Evolutionary conservation across 2,888 invertebrate species (phyloP), one percentile per base, ranked within the genome.

Genomic region (Labia minor): DNA sequence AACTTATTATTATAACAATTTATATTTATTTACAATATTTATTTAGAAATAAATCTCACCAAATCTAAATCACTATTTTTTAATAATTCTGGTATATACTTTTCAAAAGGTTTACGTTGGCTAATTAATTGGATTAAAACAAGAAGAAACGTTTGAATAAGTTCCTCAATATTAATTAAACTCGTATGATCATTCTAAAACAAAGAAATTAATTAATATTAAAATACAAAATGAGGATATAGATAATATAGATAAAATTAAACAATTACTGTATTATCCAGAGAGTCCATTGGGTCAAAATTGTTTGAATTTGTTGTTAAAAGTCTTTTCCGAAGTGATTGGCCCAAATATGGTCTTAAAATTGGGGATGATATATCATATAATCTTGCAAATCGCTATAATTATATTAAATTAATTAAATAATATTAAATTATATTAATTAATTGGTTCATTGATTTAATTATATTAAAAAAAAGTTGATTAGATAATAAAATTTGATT

Each of bases 351-450:
- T 61, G 82, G 80, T 69, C 81, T 74, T 61, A 81, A 76, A 68
- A 78, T 75, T 62, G 84, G 81, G 72, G 82, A 82, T 70, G 85
- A 85, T 66, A 86, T 86, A 76, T 86, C 85, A 71, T 85, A 81
- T 66, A 85, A 78, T 61, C 78, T 75, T 1, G 81, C 80, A 69
- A 86, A 76, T 72, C 82, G 77, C 74, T 80, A 75, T 14, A 77
- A 72, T n/a, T n/a, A n/a, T n/a, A n/a, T n/a, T n/a, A n/a, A n/a
- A n/a, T 67, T 65, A 68, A 67, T 2, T 70, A n/a, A n/a, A n/a
- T n/a, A 64, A 37, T 66, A 67, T 65, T 64, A 68, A 63, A 68
- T 67, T 63, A 68, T 67, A 16, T 70, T 65, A 18, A n/a, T n/a
- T n/a, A n/a, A n/a, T n/a, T n/a, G n/a, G n/a, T n/a, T n/a, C n/a